A percentile compares a stretch with the other conserved stretches of the same genome.
phyloP scores from a whole-genome alignment of 2,797 vertebrate species.

The Gobionotothen gibberifrons region DNA sequence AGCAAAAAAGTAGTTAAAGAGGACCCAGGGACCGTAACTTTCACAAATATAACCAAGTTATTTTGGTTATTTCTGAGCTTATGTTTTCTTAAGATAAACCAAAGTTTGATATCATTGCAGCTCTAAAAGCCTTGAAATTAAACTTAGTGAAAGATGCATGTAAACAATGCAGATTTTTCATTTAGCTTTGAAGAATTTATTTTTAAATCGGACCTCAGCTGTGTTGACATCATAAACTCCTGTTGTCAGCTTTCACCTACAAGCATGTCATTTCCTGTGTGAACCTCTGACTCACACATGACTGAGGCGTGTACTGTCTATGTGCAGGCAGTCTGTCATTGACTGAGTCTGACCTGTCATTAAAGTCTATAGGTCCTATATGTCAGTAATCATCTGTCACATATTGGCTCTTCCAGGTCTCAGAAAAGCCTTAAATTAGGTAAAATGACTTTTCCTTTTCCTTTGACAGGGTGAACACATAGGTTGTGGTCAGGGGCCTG shows the following conservation, averaged over 20 bases:
- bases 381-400: slow-evolving; percentile 23
- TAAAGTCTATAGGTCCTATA: slow-evolving; percentile 14
- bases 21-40: not conserved
- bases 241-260: slow-evolving; percentile 29
- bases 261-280: slow-evolving; percentile 27
- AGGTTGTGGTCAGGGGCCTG: not conserved
- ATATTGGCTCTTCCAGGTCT: not conserved
- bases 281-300: not conserved
- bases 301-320: slow-evolving; percentile 15
- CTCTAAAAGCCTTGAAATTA: too few species aligned
- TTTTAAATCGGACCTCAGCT: slow-evolving; percentile 2
- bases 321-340: slow-evolving; percentile 49
- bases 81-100: not conserved
- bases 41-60: not conserved
- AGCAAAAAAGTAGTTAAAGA: not conserved
- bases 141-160: too few species aligned
- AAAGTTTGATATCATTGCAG: too few species aligned
- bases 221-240: not conserved
- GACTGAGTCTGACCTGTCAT: slow-evolving; percentile 49
- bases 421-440: slow-evolving; percentile 8
- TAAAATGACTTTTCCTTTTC: not conserved
- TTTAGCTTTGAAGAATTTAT: not conserved
- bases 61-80: not conserved
- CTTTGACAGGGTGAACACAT: slow-evolving; percentile 10
- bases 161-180: not conserved